A percentile compares a stretch with the other conserved stretches of the same genome.
Conservation (phyloP, 2,888 invertebrate species). For the Pachycephus smyrnensis region DNA sequence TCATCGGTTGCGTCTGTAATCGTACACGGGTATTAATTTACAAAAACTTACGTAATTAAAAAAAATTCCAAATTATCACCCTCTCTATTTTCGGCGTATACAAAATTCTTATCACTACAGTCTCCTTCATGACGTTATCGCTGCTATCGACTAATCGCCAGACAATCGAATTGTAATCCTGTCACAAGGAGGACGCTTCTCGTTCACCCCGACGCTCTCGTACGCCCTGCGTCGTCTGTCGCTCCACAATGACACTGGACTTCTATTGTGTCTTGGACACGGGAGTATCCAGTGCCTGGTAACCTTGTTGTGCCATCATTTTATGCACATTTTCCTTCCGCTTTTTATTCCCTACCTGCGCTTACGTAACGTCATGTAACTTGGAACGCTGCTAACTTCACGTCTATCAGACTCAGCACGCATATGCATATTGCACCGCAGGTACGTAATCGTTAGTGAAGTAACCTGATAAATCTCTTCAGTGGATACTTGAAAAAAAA, state of each 20-base stretch:
- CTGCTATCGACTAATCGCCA: background rate
- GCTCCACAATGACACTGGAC: background rate
- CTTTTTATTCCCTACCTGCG: background rate
- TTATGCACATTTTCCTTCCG: background rate
- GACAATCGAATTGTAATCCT: background rate
- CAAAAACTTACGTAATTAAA: background rate
- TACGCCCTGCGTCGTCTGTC: background rate
- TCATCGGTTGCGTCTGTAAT: slow-evolving; percentile 58
- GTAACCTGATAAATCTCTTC: background rate
- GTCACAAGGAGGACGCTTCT: background rate
- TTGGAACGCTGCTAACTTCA: background rate
- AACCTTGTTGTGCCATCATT: background rate
- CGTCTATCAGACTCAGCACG: background rate
- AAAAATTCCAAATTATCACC: slow-evolving; percentile 28
- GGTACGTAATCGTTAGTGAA: background rate
- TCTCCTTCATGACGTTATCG: slow-evolving; percentile 39
- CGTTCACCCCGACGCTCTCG: background rate
- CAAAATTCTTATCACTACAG: slow-evolving; percentile 49
- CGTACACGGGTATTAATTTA: background rate
- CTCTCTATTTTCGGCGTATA: slow-evolving; percentile 54
- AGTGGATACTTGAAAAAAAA: background rate
- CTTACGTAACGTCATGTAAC: background rate
- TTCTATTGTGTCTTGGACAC: background rate
- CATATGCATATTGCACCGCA: background rate
- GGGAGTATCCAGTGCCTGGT: slow-evolving; percentile 34